A percentile compares a stretch with the other conserved stretches of the same genome.
phyloP scores from a whole-genome alignment of 2,888 invertebrate genomes.

The Pachliopta kotzebuea region DNA sequence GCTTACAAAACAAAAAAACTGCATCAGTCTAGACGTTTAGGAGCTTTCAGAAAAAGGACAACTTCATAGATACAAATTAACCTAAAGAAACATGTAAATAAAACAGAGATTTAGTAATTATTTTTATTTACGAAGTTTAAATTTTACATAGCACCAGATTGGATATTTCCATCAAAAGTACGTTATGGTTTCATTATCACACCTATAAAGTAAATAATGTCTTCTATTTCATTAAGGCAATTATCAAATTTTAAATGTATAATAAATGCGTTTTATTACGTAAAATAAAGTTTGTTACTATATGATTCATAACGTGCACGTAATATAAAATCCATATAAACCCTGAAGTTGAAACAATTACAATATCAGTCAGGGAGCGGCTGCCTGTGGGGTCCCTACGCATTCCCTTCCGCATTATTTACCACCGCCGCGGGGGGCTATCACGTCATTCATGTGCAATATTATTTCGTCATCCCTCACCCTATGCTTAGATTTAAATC shows the following conservation, averaged over 20 bases:
- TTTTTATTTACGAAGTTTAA: too few relatives aligned
- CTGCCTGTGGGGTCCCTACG: conserved; percentile 35
- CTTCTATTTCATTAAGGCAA: background rate
- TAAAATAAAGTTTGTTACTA: background rate
- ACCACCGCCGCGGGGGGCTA: conserved; percentile 50
- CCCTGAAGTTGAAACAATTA: conserved; percentile 36
- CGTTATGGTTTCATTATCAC: too few relatives aligned
- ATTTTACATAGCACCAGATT: too few relatives aligned
- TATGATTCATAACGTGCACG: conserved; percentile 7
- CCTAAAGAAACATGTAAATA: too few relatives aligned
- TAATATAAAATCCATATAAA: conserved; percentile 33
- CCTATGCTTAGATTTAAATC: conserved; percentile 51
- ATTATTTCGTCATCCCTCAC: conserved; percentile 56
- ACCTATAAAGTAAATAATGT: too few relatives aligned
- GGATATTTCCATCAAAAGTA: too few relatives aligned
- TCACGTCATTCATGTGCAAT: conserved; percentile 54
- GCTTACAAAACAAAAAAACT: too few relatives aligned
- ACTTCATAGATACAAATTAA: too few relatives aligned
- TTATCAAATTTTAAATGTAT: background rate
- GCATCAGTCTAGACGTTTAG: too few relatives aligned
- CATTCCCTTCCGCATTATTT: conserved; percentile 54
- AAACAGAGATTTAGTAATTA: too few relatives aligned
- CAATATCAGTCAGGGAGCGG: conserved; percentile 37
- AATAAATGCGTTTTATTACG: background rate
- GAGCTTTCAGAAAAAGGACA: too few relatives aligned